Conservation (phyloP, 2,113 vertebrate genomes). For the Caretta caretta region DNA sequence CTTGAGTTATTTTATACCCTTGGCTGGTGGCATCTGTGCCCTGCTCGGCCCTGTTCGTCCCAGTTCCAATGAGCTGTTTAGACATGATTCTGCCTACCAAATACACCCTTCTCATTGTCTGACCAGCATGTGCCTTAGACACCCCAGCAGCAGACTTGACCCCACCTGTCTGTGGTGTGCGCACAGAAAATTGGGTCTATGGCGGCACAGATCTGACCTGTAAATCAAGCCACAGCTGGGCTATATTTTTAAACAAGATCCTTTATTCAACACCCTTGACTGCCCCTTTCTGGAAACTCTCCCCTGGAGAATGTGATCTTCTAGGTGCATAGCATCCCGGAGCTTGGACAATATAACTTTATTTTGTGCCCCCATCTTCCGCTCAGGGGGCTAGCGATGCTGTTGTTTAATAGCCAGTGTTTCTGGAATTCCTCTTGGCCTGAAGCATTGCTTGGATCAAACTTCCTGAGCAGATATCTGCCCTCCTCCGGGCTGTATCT, state of each 20-base stretch:
- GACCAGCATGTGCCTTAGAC: neutral
- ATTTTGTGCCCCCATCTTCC: neutral
- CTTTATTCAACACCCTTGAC: neutral
- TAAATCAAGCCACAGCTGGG: neutral
- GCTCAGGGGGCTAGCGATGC: neutral
- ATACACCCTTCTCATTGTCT: neutral
- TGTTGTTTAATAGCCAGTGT: neutral
- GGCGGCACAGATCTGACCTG: neutral
- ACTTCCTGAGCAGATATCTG: neutral
- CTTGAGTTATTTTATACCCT: neutral
- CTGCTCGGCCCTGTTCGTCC: too few relatives aligned
- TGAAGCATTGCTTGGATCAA: neutral
- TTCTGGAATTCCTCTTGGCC: neutral
- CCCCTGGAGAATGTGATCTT: neutral
- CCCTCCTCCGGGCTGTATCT: neutral
- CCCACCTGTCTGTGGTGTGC: neutral
- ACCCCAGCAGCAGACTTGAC: neutral
- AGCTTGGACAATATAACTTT: neutral
- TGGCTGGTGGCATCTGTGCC: neutral
- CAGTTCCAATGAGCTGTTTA: neutral
- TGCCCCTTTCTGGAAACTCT: neutral
- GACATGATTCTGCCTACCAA: neutral
- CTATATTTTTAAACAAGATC: neutral
- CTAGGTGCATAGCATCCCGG: neutral
- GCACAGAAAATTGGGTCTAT: neutral